Evolutionary conservation across 2,797 vertebrate genomes (phyloP).

Genomic region (Anguilla obscura): DNA sequence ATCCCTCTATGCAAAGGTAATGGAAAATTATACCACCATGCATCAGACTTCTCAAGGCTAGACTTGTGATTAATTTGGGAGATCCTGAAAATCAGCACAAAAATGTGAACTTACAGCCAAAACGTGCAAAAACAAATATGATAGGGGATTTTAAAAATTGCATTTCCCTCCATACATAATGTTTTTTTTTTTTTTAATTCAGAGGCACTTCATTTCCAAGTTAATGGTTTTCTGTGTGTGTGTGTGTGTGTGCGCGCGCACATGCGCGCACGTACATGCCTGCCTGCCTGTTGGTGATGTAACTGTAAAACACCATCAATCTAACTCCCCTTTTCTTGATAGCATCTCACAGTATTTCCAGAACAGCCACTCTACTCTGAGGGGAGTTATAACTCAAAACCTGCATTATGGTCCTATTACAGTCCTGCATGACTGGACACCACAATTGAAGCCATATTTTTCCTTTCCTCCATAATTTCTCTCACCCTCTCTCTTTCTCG

Average conservation of each 20-base stretch:
- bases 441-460: constrained; percentile 25
- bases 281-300: constrained; percentile 10
- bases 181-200: neutral
- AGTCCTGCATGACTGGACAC: constrained; percentile 26
- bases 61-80: constrained; percentile 21
- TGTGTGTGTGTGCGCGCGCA: neutral
- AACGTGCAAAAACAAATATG: neutral
- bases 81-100: constrained; percentile 29
- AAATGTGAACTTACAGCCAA: constrained; percentile 14
- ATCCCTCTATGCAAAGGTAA: constrained; percentile 10
- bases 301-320: constrained; percentile 16
- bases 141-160: constrained; percentile 12
- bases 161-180: neutral
- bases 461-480: neutral
- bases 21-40: constrained; percentile 16
- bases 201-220: neutral
- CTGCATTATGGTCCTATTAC: constrained; percentile 6
- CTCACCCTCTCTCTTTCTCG: neutral
- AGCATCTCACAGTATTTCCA: constrained; percentile 12
- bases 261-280: neutral
- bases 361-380: constrained; percentile 1
- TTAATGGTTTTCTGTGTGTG: neutral
- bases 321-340: neutral
- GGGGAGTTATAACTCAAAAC: constrained; percentile 13
- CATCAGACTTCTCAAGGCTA: neutral